phyloP scores from a whole-genome alignment of 2,888 invertebrate species.

The Diarsia rubi region DNA sequence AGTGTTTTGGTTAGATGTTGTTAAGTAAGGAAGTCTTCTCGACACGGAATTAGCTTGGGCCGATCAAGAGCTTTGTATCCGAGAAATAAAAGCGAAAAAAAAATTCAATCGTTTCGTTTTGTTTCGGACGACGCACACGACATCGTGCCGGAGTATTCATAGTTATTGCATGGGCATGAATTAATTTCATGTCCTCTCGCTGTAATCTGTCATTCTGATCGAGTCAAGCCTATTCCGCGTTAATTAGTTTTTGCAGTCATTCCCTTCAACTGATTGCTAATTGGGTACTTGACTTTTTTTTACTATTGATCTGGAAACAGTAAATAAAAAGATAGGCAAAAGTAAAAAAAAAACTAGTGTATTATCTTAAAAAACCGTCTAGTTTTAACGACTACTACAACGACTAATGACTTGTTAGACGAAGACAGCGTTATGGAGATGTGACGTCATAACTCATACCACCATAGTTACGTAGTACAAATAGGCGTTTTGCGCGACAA shows the following conservation, averaged over 20 bases:
- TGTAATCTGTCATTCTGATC: not conserved
- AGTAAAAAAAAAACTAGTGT: too few species aligned
- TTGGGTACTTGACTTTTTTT: too few species aligned
- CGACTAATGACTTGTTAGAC: too few species aligned
- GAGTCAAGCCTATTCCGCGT: not conserved
- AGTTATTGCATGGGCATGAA: not conserved
- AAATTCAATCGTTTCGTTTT: not conserved
- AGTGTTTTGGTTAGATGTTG: slow-evolving; percentile 5
- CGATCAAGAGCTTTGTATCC: not conserved
- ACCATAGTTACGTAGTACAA: too few species aligned
- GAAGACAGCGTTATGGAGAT: too few species aligned
- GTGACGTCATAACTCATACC: too few species aligned
- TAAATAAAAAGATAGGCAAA: too few species aligned
- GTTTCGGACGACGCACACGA: not conserved
- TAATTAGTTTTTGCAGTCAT: not conserved
- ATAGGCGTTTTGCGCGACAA: too few species aligned
- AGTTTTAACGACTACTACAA: too few species aligned
- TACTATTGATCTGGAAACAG: too few species aligned
- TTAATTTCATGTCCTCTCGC: not conserved
- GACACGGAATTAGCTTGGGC: not conserved
- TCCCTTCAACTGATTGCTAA: not conserved
- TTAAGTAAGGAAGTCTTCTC: not conserved
- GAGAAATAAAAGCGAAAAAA: not conserved
- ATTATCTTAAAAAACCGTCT: too few species aligned
- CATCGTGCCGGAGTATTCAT: not conserved